A percentile compares a stretch with the other conserved stretches of the same genome.
Conservation (phyloP, 2,113 vertebrate species). For the Xenopus laevis region DNA sequence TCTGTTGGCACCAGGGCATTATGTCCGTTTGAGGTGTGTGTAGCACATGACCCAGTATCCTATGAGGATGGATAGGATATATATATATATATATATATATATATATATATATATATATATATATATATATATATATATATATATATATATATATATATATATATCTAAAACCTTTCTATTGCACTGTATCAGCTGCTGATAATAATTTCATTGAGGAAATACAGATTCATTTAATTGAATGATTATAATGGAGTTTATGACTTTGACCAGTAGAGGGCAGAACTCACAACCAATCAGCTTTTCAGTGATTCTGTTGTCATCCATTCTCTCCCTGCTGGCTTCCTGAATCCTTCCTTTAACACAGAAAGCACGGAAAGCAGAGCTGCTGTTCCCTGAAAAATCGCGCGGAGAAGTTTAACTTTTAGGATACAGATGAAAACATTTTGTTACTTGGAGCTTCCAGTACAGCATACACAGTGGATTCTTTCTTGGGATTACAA, state of each 20-base stretch:
- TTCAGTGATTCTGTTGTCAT: slow-evolving; percentile 56
- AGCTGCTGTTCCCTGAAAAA: slow-evolving; percentile 18
- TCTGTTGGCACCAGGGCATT: too few relatives aligned
- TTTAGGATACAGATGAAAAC: slow-evolving; percentile 26
- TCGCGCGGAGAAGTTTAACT: slow-evolving; percentile 13
- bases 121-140: too few relatives aligned
- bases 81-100: too few relatives aligned
- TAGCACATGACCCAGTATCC: too few relatives aligned
- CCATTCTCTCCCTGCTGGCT: slow-evolving; percentile 57
- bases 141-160: too few relatives aligned
- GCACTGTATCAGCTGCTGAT: too few relatives aligned
- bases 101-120: too few relatives aligned
- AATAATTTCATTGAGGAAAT: too few relatives aligned
- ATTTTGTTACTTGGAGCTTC: slow-evolving; percentile 3
- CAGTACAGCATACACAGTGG: slow-evolving; percentile 22
- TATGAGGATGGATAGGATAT: too few relatives aligned
- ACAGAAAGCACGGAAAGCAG: slow-evolving; percentile 11
- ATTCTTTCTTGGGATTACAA: slow-evolving; percentile 44
- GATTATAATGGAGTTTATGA: slow-evolving; percentile 9
- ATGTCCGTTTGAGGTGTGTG: too few relatives aligned
- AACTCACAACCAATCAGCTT: slow-evolving; percentile 64
- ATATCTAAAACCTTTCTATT: too few relatives aligned
- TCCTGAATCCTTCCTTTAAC: slow-evolving; percentile 64
- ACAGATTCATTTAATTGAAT: too few relatives aligned
- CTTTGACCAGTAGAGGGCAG: slow-evolving; percentile 56